These are phyloP conservation scores for Nineta flava DNA, from an alignment of 2,888 invertebrate species.

Conservation along the genomic window DNA sequence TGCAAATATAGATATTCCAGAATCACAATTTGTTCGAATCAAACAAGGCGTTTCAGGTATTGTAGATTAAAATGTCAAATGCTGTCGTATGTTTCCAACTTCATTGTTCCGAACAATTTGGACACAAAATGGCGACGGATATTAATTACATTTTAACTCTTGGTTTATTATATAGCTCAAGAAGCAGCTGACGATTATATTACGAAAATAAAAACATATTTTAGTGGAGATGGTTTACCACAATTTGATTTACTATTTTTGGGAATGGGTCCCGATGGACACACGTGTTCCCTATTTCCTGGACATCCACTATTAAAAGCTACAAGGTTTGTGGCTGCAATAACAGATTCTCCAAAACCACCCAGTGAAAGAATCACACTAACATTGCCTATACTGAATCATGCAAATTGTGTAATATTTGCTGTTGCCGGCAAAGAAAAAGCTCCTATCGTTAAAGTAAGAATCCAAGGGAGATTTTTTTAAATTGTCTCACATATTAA, in stretches of 20 bases:
- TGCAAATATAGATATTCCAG: not conserved
- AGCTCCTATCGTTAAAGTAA: slow-evolving; percentile 75
- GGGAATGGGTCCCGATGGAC: slow-evolving; percentile 97
- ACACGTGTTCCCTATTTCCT: slow-evolving; percentile 95
- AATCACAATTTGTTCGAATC: slow-evolving; percentile 57
- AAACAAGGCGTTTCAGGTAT: slow-evolving; percentile 56
- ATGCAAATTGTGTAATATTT: slow-evolving; percentile 69
- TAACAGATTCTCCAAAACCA: slow-evolving; percentile 91
- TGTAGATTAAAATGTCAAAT: not conserved
- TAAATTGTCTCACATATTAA: not conserved
- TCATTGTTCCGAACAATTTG: not conserved
- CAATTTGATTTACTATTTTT: slow-evolving; percentile 77
- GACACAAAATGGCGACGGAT: not conserved
- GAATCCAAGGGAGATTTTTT: too few species aligned
- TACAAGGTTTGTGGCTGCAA: slow-evolving; percentile 50
- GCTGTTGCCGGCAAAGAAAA: slow-evolving; percentile 73
- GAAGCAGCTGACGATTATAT: slow-evolving; percentile 63
- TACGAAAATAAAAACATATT: slow-evolving; percentile 44
- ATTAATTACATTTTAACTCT: not conserved
- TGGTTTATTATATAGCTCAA: slow-evolving; percentile 34
- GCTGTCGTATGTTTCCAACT: too few species aligned
- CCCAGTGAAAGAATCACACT: slow-evolving; percentile 82
- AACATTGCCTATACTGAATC: slow-evolving; percentile 80
- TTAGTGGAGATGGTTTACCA: slow-evolving; percentile 42
- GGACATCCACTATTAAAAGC: slow-evolving; percentile 52